Evolutionary conservation across 2,113 vertebrate genomes (phyloP).

Genomic region (Sebastes fasciatus): DNA sequence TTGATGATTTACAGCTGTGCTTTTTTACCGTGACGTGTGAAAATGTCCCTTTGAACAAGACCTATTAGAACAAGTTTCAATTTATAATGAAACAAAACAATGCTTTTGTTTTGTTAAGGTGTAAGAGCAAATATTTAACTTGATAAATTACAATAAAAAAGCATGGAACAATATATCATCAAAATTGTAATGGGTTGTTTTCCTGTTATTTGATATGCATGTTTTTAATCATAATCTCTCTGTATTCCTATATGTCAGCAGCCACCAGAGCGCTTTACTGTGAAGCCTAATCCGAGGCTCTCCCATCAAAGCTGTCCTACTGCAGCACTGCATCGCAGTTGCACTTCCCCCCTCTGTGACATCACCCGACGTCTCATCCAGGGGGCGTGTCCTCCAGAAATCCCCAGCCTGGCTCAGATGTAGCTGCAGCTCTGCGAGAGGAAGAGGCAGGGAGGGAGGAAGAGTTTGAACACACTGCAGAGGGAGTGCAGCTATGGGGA

Average conservation of each 20-base stretch:
- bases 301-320: constrained; percentile 51
- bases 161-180: neutral
- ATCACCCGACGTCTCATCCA: constrained; percentile 77
- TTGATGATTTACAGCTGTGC: neutral
- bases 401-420: constrained; percentile 60
- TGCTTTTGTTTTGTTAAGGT: neutral
- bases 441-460: constrained; percentile 56
- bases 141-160: neutral
- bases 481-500: constrained; percentile 87
- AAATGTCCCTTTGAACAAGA: neutral
- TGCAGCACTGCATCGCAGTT: constrained; percentile 69
- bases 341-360: constrained; percentile 77
- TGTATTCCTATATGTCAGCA: neutral
- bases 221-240: neutral
- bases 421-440: constrained; percentile 76
- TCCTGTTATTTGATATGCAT: neutral
- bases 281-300: constrained; percentile 45
- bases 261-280: neutral
- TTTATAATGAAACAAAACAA: neutral
- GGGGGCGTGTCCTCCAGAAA: constrained; percentile 77
- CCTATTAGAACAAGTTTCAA: neutral
- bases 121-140: neutral
- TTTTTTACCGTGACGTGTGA: neutral
- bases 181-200: neutral
- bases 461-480: constrained; percentile 57